Conservation (phyloP, 2,113 vertebrate genomes). For the Vidua macroura region DNA sequence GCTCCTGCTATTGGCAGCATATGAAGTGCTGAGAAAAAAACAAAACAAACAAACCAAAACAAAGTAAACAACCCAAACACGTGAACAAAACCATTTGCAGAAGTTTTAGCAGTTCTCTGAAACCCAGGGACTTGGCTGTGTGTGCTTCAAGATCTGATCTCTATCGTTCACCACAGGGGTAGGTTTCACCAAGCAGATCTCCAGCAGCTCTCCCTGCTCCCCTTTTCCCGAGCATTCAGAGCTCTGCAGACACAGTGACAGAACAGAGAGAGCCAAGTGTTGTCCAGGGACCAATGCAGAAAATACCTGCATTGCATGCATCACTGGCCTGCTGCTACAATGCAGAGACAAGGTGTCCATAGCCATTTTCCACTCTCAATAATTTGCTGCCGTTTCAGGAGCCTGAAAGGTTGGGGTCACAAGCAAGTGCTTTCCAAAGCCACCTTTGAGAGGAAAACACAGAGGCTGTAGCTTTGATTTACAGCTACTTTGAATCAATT, state of each 20-base stretch:
- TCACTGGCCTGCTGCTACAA: background rate
- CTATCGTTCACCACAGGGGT: accelerated
- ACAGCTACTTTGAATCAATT: background rate
- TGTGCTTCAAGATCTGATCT: no score
- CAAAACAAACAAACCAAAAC: background rate
- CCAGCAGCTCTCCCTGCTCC: background rate
- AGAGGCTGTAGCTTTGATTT: background rate
- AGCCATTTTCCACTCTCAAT: background rate
- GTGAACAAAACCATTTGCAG: background rate
- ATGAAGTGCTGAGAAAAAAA: background rate
- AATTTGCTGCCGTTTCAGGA: background rate
- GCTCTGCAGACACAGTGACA: background rate
- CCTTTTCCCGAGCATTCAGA: background rate
- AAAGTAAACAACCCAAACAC: background rate
- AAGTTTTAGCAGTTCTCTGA: background rate
- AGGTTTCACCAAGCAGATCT: background rate
- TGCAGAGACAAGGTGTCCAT: background rate
- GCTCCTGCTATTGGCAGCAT: background rate
- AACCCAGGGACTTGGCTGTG: background rate
- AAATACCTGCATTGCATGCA: background rate
- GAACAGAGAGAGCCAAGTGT: background rate
- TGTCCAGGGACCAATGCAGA: background rate
- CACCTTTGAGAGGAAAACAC: background rate
- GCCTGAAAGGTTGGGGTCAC: background rate
- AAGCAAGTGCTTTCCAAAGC: background rate